Base-by-base conservation (phyloP, 2,797 vertebrate genomes). In the Falco novaeseelandiae region DNA sequence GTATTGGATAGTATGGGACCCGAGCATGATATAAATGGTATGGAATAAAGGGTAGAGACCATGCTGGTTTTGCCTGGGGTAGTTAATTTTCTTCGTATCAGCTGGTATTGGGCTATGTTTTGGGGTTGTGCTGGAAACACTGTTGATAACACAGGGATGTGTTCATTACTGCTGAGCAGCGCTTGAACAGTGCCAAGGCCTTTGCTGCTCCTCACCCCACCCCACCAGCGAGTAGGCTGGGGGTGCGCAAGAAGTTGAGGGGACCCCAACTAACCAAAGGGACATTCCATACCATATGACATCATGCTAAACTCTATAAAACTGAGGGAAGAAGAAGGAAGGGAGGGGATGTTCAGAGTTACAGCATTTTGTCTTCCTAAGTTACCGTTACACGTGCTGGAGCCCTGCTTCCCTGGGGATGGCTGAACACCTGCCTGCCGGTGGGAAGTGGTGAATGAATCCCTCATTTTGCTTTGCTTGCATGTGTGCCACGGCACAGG, bases 141-240 rank as follows among this genome's bases (percentile, higher is more conserved):
- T 1, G 4, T 20, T 57, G 55, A 73, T 69, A 84, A 73, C 12
- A 4, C 42, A 67, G 19, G 65, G 21, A 46, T 23, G 16, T 51
- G 73, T 79, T 17, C 34, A 20, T 3, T 84, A 61, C 22, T 38
- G 59, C 40, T 73, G 67, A 69, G 46, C 38, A 65, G 20, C 8
- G 48, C 5, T 44, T 16, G 59, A 29, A 51, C 23, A 38, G 29
- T 34, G 36, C 27, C 32, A 49, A 34, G 29, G 48, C 42, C 42
- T 44, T 18, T 44, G 17, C 17, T 44, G 42, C 42, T 44, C 17
- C 42, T 44, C 17, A 18, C 42, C 8, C 42, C 42, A 44, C 42
- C 10, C 19, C 29, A 38, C 3, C 36, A 34, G 12, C 0, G 0
- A 51, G 55, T 18, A 62, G 4, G 4, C 10, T 67, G 61, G 14